Conservation (phyloP, 2,888 invertebrate species). For the Metacarcinus magister region DNA sequence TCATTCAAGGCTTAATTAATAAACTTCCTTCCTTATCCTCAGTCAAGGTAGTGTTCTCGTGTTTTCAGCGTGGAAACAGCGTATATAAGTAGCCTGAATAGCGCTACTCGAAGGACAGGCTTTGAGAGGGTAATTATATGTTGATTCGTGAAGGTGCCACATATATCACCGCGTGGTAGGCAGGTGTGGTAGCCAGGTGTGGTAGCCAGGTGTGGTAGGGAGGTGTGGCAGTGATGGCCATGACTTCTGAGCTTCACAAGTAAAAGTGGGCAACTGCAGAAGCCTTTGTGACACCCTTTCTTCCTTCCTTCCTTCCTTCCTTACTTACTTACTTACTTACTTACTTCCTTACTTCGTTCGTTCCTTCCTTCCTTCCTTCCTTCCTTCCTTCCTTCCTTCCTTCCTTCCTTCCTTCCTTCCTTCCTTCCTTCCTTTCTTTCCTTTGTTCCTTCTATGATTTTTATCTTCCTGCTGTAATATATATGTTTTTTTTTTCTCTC, state of each 20-base stretch:
- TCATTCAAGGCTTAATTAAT: no score
- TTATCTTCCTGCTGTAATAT: no score
- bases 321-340: background rate
- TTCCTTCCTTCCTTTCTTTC: background rate
- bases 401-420: background rate
- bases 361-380: background rate
- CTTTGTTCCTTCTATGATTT: background rate
- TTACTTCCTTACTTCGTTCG: background rate
- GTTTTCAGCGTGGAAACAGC: background rate
- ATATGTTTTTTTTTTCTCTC: background rate
- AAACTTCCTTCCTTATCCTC: no score
- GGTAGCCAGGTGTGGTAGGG: background rate
- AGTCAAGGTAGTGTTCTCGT: no score
- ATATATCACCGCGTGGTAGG: background rate
- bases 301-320: background rate
- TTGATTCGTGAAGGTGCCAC: background rate
- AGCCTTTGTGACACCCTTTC: background rate
- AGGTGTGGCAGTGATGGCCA: background rate
- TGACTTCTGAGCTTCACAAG: background rate
- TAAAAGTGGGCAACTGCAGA: background rate
- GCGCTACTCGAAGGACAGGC: background rate
- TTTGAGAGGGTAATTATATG: background rate
- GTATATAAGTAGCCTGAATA: background rate
- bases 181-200: no score
- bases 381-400: background rate